Evolutionary conservation across 2,888 invertebrate genomes (phyloP).

Genomic region (Zele albiditarsus): DNA sequence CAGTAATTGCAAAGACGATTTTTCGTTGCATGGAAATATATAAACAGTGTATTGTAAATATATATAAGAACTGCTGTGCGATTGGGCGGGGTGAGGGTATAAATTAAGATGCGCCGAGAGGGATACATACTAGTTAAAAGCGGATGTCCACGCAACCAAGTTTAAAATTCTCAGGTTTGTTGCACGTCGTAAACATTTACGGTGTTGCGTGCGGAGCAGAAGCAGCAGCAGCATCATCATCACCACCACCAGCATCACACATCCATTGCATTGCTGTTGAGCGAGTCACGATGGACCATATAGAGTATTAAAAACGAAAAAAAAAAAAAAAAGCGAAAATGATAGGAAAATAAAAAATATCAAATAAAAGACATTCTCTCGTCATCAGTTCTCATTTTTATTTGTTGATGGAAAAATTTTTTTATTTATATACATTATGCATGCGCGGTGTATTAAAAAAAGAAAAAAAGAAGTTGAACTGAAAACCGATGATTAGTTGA

Average conservation of each 20-base stretch:
- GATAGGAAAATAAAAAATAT: background rate
- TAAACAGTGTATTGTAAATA: background rate
- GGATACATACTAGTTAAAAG: slow-evolving; percentile 42
- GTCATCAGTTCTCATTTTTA: background rate
- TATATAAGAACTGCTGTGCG: background rate
- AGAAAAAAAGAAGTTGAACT: background rate
- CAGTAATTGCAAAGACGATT: no score
- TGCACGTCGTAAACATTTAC: slow-evolving; percentile 52
- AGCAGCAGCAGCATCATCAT: background rate
- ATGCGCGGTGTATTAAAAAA: background rate
- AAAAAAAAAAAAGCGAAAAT: background rate
- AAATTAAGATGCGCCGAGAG: slow-evolving; percentile 45
- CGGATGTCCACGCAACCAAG: slow-evolving; percentile 46
- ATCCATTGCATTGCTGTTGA: background rate
- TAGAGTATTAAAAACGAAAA: background rate
- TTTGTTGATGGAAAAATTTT: background rate
- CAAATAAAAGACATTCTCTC: background rate
- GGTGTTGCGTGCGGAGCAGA: slow-evolving; percentile 45
- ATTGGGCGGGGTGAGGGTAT: slow-evolving; percentile 35
- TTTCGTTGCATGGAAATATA: no score
- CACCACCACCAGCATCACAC: background rate
- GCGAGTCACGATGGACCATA: background rate
- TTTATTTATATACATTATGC: background rate
- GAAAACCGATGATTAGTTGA: slow-evolving; percentile 29
- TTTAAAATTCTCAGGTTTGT: slow-evolving; percentile 44